Conservation (phyloP, 2,113 vertebrate species). For the Proteles cristata region DNA sequence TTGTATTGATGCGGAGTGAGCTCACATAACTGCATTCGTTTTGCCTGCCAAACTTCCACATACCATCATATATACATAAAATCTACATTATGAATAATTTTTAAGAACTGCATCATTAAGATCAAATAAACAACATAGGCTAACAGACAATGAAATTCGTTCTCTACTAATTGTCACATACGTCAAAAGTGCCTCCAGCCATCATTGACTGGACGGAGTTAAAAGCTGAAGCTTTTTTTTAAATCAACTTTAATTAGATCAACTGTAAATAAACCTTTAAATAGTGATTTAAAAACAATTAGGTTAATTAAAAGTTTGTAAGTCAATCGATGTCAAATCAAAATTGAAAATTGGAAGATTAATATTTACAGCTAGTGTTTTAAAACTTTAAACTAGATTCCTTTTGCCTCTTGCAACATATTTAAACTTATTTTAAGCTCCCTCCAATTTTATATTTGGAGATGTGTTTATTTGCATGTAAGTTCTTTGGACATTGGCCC, state of each 20-base stretch:
- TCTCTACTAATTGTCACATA: background rate
- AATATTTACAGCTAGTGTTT: constrained; percentile 24
- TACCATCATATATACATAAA: background rate
- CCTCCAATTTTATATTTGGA: constrained; percentile 4
- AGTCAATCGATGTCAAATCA: background rate
- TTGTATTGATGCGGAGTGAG: background rate
- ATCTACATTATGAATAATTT: background rate
- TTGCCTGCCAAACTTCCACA: background rate
- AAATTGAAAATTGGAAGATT: constrained; percentile 30
- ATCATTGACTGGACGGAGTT: background rate
- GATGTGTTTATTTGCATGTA: background rate
- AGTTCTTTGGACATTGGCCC: background rate
- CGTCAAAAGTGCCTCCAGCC: background rate
- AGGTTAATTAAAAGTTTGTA: constrained; percentile 5
- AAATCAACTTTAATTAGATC: constrained; percentile 39
- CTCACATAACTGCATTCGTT: background rate
- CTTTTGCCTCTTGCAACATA: background rate
- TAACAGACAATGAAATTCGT: background rate
- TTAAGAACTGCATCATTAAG: background rate
- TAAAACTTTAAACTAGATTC: background rate
- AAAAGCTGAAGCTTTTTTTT: background rate
- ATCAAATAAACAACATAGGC: background rate
- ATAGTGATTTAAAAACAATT: background rate
- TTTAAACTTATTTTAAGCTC: background rate
- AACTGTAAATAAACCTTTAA: constrained; percentile 49